Evolutionary conservation across 2,888 invertebrate species (phyloP), one percentile per base, ranked within the genome.

Genomic region (Erebia palarica): DNA sequence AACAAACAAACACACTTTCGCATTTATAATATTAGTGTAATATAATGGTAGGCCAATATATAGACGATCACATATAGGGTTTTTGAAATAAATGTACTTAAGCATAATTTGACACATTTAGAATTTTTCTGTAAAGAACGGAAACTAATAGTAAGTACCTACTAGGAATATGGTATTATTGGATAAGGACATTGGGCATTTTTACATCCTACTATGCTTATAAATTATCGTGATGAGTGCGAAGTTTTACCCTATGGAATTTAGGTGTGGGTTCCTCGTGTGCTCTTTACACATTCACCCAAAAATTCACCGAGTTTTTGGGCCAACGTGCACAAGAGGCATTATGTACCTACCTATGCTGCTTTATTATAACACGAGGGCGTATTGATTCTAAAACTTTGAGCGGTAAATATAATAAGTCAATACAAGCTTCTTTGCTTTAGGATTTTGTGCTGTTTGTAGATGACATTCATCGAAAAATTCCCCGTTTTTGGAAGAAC

Each of bases 321-420:
- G 55, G 18, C 4, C 16, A 55, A 18, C 11, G 55, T 55, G 11
- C n/a, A 16, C 9, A 53, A 53, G 53, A 16, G 53, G 53, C 53
- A 53, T 53, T 53, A 59, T 59, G 14, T 59, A 36, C 36, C 36
- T 36, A 36, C 36, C 36, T 36, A 59, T 14, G 27, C 58, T 78
- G 78, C 74, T 68, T 74, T 71, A 73, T 59, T 70, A 69, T 78
- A 80, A 77, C 81, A 63, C 63, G 61, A 55, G 14, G 61, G 61
- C 42, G 60, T 74, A 72, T 71, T 70, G 69, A 65, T 70, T 69
- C 51, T 71, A 60, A 60, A 66, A 60, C 49, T 63, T 47, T 61
- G 60, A 61, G 60, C 55, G 27, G 61, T 66, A 70, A 70, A 70
- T 70, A 65, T 65, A 51, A 59, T 69, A 51, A 51, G 64, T 65